phyloP scores from a whole-genome alignment of 23 tunicate species.

The Styela plicata region DNA sequence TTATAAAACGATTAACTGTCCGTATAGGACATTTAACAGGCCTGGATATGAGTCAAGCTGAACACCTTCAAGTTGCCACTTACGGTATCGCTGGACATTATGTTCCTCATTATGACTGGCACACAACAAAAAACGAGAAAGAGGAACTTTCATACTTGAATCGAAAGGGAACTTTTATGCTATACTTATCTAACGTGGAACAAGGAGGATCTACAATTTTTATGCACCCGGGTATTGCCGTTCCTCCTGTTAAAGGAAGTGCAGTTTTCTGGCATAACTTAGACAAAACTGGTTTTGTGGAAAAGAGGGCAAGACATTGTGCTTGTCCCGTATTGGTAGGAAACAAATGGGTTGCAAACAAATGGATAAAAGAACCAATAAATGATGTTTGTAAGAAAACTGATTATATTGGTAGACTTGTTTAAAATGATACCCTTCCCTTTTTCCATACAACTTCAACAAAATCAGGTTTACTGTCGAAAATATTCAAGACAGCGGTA shows the following conservation, averaged over 20 bases:
- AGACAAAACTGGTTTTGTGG: neutral
- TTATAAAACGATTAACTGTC: neutral
- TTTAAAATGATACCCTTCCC: too few relatives aligned
- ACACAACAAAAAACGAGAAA: neutral
- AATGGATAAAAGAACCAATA: neutral
- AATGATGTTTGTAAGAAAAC: neutral
- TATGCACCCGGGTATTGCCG: neutral
- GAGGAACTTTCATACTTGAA: neutral
- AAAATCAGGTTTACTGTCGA: too few relatives aligned
- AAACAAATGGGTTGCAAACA: constrained; percentile 9
- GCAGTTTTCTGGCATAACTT: constrained; percentile 6
- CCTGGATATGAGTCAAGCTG: neutral
- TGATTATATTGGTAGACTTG: neutral
- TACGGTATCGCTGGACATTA: constrained; percentile 9
- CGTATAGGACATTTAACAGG: constrained; percentile 7
- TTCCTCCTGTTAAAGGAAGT: constrained; percentile 7
- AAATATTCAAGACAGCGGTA: too few relatives aligned
- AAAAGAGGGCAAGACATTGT: neutral
- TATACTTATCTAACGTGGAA: neutral
- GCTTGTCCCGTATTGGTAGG: neutral
- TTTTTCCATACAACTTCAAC: too few relatives aligned
- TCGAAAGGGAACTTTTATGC: neutral
- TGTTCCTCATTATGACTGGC: neutral
- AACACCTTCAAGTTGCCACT: neutral
- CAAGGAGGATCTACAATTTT: constrained; percentile 11